Percentiles rank a stretch among this genome's conserved stretches.
Evolutionary conservation across 37 sponge, comb jelly and placozoan genomes (phyloP).

Genomic region (Theonella swinhoei): DNA sequence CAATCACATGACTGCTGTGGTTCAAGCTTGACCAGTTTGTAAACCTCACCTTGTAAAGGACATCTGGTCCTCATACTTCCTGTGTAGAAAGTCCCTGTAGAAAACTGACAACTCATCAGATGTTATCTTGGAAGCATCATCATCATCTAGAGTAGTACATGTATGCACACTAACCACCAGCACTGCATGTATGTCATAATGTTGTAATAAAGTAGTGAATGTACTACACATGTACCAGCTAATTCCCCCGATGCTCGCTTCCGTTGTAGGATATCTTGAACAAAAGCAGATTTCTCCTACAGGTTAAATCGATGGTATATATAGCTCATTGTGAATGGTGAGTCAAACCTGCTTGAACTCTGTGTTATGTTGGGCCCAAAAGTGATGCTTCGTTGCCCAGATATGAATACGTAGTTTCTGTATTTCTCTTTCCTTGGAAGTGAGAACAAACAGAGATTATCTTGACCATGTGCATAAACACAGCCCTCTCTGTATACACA

Average conservation of each 20-base stretch:
- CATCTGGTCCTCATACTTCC: conserved; percentile 15
- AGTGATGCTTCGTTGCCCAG: conserved; percentile 43
- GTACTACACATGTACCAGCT: background rate
- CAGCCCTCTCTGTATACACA: background rate
- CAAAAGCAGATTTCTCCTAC: conserved; percentile 2
- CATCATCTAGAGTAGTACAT: too few relatives aligned
- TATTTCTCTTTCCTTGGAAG: conserved; percentile 33
- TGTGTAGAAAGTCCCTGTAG: conserved; percentile 39
- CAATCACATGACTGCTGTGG: too few relatives aligned
- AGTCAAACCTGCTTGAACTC: conserved; percentile 35
- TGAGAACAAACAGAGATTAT: background rate
- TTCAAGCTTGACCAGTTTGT: too few relatives aligned
- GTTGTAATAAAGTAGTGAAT: too few relatives aligned
- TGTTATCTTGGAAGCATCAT: conserved; percentile 14
- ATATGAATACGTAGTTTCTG: conserved; percentile 6
- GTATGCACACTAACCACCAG: background rate
- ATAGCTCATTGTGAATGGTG: background rate
- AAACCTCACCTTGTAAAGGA: conserved; percentile 26
- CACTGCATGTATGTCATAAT: too few relatives aligned
- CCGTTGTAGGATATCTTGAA: background rate
- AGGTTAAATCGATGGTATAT: background rate
- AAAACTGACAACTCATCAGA: conserved; percentile 26
- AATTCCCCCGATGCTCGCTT: conserved; percentile 10
- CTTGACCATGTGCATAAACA: background rate
- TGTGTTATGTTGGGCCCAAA: conserved; percentile 51